phyloP scores from a whole-genome alignment of 2,888 invertebrate species.

The Scaptomyza flava region DNA sequence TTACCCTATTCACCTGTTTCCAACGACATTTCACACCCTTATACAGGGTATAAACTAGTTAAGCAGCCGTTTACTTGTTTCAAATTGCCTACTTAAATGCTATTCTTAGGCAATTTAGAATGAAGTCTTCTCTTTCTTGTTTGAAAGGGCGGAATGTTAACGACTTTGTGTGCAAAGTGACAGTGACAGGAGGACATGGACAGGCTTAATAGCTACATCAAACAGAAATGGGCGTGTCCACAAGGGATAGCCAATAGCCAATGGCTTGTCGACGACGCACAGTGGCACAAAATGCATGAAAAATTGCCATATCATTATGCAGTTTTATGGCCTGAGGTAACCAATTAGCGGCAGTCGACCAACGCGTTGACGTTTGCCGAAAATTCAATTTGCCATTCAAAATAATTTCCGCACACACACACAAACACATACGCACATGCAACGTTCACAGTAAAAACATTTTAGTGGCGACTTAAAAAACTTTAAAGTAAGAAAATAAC shows the following conservation, averaged over 20 bases:
- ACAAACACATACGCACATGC: slow-evolving; percentile 14
- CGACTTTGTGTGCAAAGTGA: slow-evolving; percentile 66
- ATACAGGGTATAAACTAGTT: background rate
- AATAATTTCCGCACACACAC: slow-evolving; percentile 36
- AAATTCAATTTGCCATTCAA: slow-evolving; percentile 55
- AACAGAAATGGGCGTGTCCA: slow-evolving; percentile 58
- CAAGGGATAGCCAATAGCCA: slow-evolving; percentile 9
- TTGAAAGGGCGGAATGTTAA: slow-evolving; percentile 47
- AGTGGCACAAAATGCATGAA: slow-evolving; percentile 55
- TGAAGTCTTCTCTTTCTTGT: slow-evolving; percentile 8
- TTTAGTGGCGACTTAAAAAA: slow-evolving; percentile 26
- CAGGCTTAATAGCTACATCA: slow-evolving; percentile 51
- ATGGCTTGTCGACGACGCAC: slow-evolving; percentile 34
- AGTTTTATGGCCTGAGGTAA: slow-evolving; percentile 52
- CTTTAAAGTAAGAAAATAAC: slow-evolving; percentile 9
- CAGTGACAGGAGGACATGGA: slow-evolving; percentile 44
- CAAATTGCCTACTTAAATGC: background rate
- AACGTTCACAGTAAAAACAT: slow-evolving; percentile 1
- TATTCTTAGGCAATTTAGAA: slow-evolving; percentile 9
- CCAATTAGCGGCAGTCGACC: slow-evolving; percentile 45
- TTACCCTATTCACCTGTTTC: too few species aligned
- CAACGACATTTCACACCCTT: background rate
- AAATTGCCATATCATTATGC: slow-evolving; percentile 39
- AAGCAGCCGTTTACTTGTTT: background rate
- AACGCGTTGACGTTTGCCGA: slow-evolving; percentile 42